phyloP scores from a whole-genome alignment of 2,888 invertebrate species.

The Metellina segmentata region DNA sequence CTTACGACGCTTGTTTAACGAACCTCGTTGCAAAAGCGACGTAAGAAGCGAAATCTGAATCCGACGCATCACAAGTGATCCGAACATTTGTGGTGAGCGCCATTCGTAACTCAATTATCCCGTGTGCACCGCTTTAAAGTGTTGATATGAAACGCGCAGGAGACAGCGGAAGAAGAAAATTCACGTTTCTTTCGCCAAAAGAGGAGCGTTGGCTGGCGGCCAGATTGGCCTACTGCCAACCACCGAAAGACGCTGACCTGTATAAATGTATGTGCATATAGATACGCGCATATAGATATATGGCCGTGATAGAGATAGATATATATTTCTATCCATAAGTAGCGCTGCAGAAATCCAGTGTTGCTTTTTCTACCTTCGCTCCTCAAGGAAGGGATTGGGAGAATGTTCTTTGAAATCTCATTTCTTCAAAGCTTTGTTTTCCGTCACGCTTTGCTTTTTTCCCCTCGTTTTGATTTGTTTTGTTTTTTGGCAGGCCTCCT shows the following conservation, averaged over 20 bases:
- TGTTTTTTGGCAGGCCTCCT: constrained; percentile 43
- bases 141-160: constrained; percentile 72
- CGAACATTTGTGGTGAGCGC: background rate
- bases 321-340: constrained; percentile 59
- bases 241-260: constrained; percentile 62
- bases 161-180: constrained; percentile 43
- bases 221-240: constrained; percentile 73
- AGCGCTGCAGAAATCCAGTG: constrained; percentile 62
- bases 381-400: constrained; percentile 51
- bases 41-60: too few relatives aligned
- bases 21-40: too few relatives aligned
- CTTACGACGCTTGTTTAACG: too few relatives aligned
- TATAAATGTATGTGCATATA: constrained; percentile 73
- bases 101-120: constrained; percentile 60
- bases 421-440: constrained; percentile 74
- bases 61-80: too few relatives aligned
- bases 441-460: constrained; percentile 33
- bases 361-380: constrained; percentile 70
- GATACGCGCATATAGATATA: constrained; percentile 34
- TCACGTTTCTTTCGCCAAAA: background rate
- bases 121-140: constrained; percentile 62
- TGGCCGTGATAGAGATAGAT: constrained; percentile 7
- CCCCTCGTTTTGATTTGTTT: constrained; percentile 11
- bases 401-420: constrained; percentile 72
- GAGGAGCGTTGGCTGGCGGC: constrained; percentile 55